Base-by-base conservation (phyloP, 2,888 invertebrate genomes). In the Acanthosepion pharaonis region DNA sequence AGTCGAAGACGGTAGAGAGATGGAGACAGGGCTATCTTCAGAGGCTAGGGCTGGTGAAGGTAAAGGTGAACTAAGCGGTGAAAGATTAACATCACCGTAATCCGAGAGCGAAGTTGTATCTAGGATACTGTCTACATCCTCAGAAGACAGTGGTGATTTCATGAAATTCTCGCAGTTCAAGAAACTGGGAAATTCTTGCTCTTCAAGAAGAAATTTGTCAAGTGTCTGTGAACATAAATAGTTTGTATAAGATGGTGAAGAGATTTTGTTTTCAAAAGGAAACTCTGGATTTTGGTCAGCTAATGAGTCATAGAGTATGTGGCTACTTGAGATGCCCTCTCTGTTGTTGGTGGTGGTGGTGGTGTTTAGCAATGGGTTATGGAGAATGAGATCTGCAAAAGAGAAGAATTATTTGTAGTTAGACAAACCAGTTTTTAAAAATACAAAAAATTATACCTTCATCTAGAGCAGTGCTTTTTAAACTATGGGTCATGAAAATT, bases 61-160 rank as follows among this genome's bases (percentile, higher is more conserved):
- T n/a, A 33, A 23, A 18, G 48, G 64, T 92, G 94, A 91, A 92
- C 53, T 0, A 91, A 91, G 28, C 78, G 95, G 53, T 92, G 28
- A 11, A 91, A 91, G 28, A 94, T 93, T 28, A 94, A 91, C 20
- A 94, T 48, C 3, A 95, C 95, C 49, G 95, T 92, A 49, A 48
- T 91, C 95, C 20, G 95, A 94, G 25, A 95, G 95, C 49, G 94
- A 95, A 11, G 96, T 95, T 51, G 95, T 91, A 8, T 96, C 96
- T 20, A 96, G 94, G 28, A 96, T 94, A 95, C 95, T 96, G 25
- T 96, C 96, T 23, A 96, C 95, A 94, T 96, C 96, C 92, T 96
- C 95, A 0, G 95, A 95, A 15, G 96, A 96, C 25, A 96, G 94
- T 25, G 96, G 96, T 42, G 96, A 96, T 25, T 94, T 94, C 42